Evolutionary conservation across 1,140 invertebrate species (phyloP).

Genomic region (Dreissena rostriformis): DNA sequence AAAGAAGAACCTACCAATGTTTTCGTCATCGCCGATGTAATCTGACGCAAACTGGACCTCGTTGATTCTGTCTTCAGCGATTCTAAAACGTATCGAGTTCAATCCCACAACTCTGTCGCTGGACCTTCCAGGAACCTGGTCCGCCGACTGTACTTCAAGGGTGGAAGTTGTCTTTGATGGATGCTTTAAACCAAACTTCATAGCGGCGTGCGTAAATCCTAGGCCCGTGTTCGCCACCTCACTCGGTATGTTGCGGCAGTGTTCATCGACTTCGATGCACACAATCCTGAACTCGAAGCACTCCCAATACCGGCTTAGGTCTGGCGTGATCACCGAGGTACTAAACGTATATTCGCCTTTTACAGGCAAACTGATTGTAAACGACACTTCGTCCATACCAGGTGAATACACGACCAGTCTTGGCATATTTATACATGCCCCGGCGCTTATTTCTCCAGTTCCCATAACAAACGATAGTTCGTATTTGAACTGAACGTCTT

Average conservation of each 20-base stretch:
- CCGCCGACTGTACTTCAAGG: not conserved
- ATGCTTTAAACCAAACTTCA: not conserved
- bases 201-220: not conserved
- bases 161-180: not conserved
- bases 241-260: not conserved
- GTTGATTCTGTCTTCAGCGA: not conserved
- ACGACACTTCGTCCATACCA: conserved; percentile 1
- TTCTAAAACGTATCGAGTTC: not conserved
- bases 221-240: not conserved
- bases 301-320: not conserved
- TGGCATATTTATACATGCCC: not conserved
- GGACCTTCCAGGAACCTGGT: not conserved
- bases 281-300: not conserved
- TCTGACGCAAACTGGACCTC: not conserved
- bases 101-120: too few species aligned
- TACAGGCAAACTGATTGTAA: not conserved
- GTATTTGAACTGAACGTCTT: not conserved
- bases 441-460: not conserved
- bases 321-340: not conserved
- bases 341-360: not conserved
- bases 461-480: not conserved
- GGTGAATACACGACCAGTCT: not conserved
- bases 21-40: not conserved
- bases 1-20: not conserved
- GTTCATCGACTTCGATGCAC: not conserved